Conservation (phyloP, 1,140 invertebrate genomes). For the Nixonia krombeini region DNA sequence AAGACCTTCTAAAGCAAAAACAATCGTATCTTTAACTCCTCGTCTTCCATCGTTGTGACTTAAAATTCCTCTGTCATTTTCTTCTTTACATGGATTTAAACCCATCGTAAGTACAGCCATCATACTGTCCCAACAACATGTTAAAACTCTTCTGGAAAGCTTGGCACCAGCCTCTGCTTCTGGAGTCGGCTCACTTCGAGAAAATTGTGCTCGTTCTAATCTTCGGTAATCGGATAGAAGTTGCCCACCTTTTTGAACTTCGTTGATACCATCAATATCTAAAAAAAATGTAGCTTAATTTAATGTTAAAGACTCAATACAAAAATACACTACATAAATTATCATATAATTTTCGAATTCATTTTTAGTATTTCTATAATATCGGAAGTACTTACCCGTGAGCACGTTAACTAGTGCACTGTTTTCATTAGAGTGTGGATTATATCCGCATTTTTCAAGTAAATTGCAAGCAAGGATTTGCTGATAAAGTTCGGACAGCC, state of each 20-base stretch:
- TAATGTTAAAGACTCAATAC: no score
- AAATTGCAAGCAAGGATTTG: conserved; percentile 85
- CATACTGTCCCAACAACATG: conserved; percentile 92
- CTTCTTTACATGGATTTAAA: conserved; percentile 72
- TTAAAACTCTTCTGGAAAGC: conserved; percentile 80
- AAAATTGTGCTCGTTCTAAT: conserved; percentile 78
- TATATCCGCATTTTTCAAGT: conserved; percentile 79
- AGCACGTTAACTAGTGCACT: conserved; percentile 83
- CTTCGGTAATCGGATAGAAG: conserved; percentile 88
- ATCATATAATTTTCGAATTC: no score
- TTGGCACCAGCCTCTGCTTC: conserved; percentile 80
- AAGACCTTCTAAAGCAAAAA: conserved; percentile 83
- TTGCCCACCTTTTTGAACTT: conserved; percentile 77
- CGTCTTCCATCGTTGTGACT: conserved; percentile 72
- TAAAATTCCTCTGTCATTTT: conserved; percentile 63
- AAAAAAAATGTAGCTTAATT: conserved; percentile 60
- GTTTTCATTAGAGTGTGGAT: conserved; percentile 73
- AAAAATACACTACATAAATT: no score
- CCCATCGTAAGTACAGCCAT: conserved; percentile 88
- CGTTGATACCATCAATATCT: conserved; percentile 87
- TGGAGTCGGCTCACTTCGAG: conserved; percentile 78
- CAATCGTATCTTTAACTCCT: conserved; percentile 82
- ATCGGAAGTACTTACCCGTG: conserved; percentile 75
- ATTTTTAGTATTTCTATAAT: no score
- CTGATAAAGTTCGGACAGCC: conserved; percentile 92